Evolutionary conservation across 64 coral and sea anemone species (phyloP), one percentile per base, ranked within the genome.

Genomic region (Catalaphyllia jardinei): DNA sequence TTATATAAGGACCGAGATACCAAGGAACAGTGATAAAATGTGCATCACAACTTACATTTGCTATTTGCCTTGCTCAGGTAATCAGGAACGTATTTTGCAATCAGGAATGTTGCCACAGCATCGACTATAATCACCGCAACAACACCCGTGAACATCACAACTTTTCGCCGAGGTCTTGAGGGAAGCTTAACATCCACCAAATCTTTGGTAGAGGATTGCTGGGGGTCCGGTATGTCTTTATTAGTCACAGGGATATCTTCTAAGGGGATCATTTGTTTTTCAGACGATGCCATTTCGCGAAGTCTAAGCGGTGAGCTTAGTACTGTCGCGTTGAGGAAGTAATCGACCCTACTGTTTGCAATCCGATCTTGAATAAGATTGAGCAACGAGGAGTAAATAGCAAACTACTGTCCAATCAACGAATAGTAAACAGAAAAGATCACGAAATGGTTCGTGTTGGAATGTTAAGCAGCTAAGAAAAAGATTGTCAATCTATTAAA

Each of bases 191-290:
- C 29, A 35, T 31, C 29, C 31, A 75, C 73, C 73, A 75, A 35
- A n/a, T 69, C 65, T 75, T 13, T 18, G 13, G 30, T 17, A 16
- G 73, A 38, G 13, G 19, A 25, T 75, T 75, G 29, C 3, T n/a
- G n/a, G n/a, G n/a, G n/a, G n/a, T 42, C 35, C 25, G 29, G 30
- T 14, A 75, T 18, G 35, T 19, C 31, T 31, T 75, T 31, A 75
- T 42, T 31, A 38, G 29, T 38, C 12, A 9, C 9, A 18, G 29
- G 14, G 2, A 75, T 12, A 75, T 14, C 73, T 35, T 35, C 31
- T 35, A 75, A 46, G 35, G 73, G 73, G 29, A 75, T 75, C 29
- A 75, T 35, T 75, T 75, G 16, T 31, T 42, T 75, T 38, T 75
- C 73, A 14, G 16, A 75, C 15, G 73, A 75, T 31, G 29, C 73